A percentile compares a stretch with the other conserved stretches of the same genome.
These are phyloP conservation scores for Enoplosus armatus DNA, from an alignment of 2,797 vertebrate species.

Conservation along the genomic window DNA sequence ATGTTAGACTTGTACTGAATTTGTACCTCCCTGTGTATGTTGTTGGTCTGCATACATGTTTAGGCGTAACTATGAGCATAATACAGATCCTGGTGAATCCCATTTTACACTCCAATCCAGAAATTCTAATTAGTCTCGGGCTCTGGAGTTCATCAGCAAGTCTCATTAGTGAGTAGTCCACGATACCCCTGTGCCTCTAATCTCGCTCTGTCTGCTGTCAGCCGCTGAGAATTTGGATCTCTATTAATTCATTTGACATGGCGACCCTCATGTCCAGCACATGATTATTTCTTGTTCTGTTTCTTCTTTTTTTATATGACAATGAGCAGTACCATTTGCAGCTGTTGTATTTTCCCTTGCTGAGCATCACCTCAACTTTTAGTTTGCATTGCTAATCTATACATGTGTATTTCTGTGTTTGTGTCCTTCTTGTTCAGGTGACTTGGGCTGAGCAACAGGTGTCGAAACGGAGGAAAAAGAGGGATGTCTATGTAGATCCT, in stretches of 20 bases:
- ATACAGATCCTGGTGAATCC: constrained; percentile 34
- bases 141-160: constrained; percentile 64
- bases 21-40: constrained; percentile 18
- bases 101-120: constrained; percentile 37
- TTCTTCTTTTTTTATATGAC: constrained; percentile 11
- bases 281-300: constrained; percentile 46
- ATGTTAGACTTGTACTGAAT: constrained; percentile 17
- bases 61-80: constrained; percentile 21
- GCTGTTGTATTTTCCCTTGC: not conserved
- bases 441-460: constrained; percentile 96
- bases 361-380: not conserved
- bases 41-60: constrained; percentile 22
- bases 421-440: constrained; percentile 82
- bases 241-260: constrained; percentile 67
- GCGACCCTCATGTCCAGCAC: constrained; percentile 49
- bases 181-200: constrained; percentile 59
- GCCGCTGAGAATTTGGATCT: constrained; percentile 60
- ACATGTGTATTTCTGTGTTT: constrained; percentile 25
- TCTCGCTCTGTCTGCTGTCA: constrained; percentile 58
- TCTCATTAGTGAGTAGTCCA: constrained; percentile 70
- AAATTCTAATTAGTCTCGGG: constrained; percentile 73
- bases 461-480: constrained; percentile 90
- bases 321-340: not conserved
- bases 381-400: not conserved
- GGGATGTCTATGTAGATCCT: constrained; percentile 90